Base-by-base conservation (phyloP, 1,140 invertebrate species). In the Hyphantria cunea region DNA sequence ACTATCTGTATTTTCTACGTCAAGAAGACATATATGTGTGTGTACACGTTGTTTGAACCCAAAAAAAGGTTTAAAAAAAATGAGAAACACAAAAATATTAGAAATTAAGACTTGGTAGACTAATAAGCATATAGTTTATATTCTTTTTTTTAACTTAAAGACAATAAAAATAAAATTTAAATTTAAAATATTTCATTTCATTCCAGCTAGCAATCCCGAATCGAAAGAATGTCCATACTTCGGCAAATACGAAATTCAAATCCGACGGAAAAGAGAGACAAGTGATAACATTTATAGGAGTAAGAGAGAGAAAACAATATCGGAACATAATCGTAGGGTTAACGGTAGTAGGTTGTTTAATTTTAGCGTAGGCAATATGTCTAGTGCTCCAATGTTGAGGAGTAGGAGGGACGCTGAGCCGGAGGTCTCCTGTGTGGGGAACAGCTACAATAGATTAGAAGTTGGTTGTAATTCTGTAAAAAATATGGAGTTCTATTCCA, bases 401-500 rank as follows among this genome's bases (percentile, higher is more conserved):
- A 84, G 74, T 67, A 76, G 71, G 62, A 82, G 74, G 65, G 86
- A 76, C 66, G 71, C 53, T 47, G 76, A 72, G 64, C 83, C 60
- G 48, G 91, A 86, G 37, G 55, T 68, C 5, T 74, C 62, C 15
- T 90, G 89, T 55, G 52, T 79, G 6, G 72, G 72, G 54, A 87
- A 86, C 56, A 89, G 90, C 34, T 93, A 94, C 70, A 92, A 92
- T 34, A 93, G 92, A 68, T 90, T 96, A 14, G 93, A 93, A 64
- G 93, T 95, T 17, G 95, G 95, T 4, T 96, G 95, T 78, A 94
- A 93, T 64, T 91, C 92, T 14, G 90, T 92, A 44, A 95, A 95
- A 80, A 94, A 93, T 55, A 95, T 96, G 94, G 94, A 95, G 80
- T 95, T 96, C 72, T 93, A 94, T 72, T 94, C 94, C 25, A 94